These are phyloP conservation scores for Sarcophaga carnaria DNA, from an alignment of 2,888 invertebrate species.

Conservation along the genomic window DNA sequence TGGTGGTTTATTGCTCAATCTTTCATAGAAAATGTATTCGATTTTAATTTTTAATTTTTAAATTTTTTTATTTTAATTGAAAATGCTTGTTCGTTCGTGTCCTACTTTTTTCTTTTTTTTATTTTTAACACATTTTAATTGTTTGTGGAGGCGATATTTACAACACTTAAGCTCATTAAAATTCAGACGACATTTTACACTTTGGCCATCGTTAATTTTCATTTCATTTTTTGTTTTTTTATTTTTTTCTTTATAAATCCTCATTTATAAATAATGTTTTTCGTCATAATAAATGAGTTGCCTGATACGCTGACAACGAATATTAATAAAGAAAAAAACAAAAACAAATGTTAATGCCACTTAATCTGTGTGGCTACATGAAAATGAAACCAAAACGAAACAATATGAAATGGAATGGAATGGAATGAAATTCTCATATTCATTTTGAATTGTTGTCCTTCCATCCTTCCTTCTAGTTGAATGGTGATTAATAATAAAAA, in stretches of 20 bases:
- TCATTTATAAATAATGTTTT: neutral
- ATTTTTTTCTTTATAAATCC: no score
- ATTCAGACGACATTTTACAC: neutral
- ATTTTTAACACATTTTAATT: no score
- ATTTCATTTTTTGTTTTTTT: neutral
- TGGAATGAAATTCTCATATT: no score
- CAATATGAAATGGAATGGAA: neutral
- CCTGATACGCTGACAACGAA: neutral
- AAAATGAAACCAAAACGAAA: neutral
- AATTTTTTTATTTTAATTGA: no score
- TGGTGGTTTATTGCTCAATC: no score
- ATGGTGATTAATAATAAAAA: no score
- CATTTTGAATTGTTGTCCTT: no score
- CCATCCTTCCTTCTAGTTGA: no score
- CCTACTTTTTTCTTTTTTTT: no score
- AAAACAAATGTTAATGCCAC: neutral
- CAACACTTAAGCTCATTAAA: constrained; percentile 7
- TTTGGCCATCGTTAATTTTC: neutral
- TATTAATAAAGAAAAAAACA: neutral
- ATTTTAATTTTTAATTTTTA: no score
- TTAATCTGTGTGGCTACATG: neutral
- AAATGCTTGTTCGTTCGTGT: no score
- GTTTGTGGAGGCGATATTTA: neutral
- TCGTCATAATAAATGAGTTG: neutral
- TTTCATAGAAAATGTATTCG: no score